These are phyloP conservation scores for Toxonevra muliebris DNA, from an alignment of 2,888 invertebrate species.

Conservation along the genomic window DNA sequence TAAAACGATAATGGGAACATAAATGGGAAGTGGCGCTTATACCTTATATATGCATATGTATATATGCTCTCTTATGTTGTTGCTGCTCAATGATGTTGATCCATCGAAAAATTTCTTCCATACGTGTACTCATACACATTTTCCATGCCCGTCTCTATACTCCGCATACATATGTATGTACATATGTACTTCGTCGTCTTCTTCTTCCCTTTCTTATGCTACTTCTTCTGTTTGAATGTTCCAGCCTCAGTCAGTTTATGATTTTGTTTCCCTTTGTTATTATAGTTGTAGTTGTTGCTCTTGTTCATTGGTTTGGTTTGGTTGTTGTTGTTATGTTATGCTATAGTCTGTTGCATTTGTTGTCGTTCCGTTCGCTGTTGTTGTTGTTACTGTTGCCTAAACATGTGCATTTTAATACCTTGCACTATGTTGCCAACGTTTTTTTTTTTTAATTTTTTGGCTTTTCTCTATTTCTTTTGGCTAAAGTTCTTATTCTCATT, in stretches of 20 bases:
- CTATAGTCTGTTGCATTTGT: slow-evolving; percentile 1
- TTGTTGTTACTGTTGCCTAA: not conserved
- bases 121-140: not conserved
- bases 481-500: not conserved
- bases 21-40: no score
- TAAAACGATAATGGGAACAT: no score
- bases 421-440: not conserved
- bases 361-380: not conserved
- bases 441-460: not conserved
- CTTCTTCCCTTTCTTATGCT: not conserved
- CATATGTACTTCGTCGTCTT: slow-evolving; percentile 7
- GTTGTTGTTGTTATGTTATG: not conserved
- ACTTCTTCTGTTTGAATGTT: not conserved
- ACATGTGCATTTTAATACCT: not conserved
- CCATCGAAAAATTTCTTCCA: not conserved
- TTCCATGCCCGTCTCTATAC: no score
- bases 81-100: not conserved
- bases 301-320: not conserved
- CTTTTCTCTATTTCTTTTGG: not conserved
- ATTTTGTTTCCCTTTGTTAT: slow-evolving; percentile 4
- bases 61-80: slow-evolving; percentile 3
- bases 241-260: not conserved
- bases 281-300: not conserved
- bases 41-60: not conserved
- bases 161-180: not conserved